Evolutionary conservation across 1,140 invertebrate genomes (phyloP).

Genomic region (Tachypleus tridentatus): DNA sequence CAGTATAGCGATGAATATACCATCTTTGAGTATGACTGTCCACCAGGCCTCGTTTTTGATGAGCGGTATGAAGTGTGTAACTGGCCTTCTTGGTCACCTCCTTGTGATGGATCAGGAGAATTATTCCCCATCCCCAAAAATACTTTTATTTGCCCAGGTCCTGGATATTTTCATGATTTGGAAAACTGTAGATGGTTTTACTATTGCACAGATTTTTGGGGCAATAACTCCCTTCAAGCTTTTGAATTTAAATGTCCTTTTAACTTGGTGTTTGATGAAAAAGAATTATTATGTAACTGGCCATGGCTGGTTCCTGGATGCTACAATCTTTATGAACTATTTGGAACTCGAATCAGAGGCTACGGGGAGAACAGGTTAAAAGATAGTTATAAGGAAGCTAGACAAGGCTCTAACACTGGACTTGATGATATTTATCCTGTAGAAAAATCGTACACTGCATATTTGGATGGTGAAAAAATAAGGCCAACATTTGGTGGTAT

Average conservation of each 20-base stretch:
- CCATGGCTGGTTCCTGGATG: slow-evolving; percentile 61
- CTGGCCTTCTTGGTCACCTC: slow-evolving; percentile 60
- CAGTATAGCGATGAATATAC: slow-evolving; percentile 57
- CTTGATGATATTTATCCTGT: too few relatives aligned
- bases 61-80: slow-evolving; percentile 53
- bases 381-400: too few relatives aligned
- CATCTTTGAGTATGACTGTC: slow-evolving; percentile 71
- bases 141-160: slow-evolving; percentile 39
- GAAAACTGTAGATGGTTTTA: slow-evolving; percentile 78
- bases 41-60: slow-evolving; percentile 62
- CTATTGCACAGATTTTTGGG: slow-evolving; percentile 57
- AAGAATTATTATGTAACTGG: slow-evolving; percentile 63
- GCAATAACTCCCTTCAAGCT: slow-evolving; percentile 46
- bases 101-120: slow-evolving; percentile 46
- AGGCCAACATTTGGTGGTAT: too few relatives aligned
- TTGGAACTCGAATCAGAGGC: too few relatives aligned
- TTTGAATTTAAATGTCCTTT: slow-evolving; percentile 76
- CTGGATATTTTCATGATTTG: slow-evolving; percentile 63
- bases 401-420: too few relatives aligned
- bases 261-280: slow-evolving; percentile 62
- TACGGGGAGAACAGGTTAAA: too few relatives aligned
- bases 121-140: slow-evolving; percentile 47
- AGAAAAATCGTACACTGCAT: too few relatives aligned
- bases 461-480: too few relatives aligned
- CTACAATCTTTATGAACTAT: slow-evolving; percentile 24